Percentiles rank a stretch among this genome's conserved stretches.
These are phyloP conservation scores for Chondrilla cf. caribensis DNA, from an alignment of 37 sponge, comb jelly and placozoan species.

Conservation along the genomic window DNA sequence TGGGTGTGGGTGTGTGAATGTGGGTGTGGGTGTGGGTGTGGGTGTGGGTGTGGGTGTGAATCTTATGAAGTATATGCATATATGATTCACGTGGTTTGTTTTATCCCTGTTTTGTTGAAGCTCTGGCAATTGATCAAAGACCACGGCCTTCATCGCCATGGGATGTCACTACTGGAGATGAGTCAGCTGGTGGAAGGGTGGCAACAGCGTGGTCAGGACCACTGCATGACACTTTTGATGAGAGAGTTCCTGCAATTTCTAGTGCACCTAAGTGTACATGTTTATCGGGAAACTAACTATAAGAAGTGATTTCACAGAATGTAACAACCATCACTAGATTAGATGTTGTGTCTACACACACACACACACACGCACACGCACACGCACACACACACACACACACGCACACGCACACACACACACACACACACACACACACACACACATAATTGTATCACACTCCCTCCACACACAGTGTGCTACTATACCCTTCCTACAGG, in stretches of 20 bases:
- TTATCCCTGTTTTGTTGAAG: constrained; percentile 13
- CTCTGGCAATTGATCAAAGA: constrained; percentile 73
- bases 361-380: too few relatives aligned
- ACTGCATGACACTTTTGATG: constrained; percentile 45
- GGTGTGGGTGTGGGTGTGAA: not conserved
- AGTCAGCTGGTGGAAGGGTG: not conserved
- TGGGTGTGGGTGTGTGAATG: not conserved
- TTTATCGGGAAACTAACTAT: constrained; percentile 36
- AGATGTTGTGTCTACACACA: too few relatives aligned
- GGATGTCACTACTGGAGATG: constrained; percentile 25
- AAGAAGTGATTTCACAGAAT: too few relatives aligned
- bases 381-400: too few relatives aligned
- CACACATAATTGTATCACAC: too few relatives aligned
- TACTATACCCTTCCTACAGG: too few relatives aligned
- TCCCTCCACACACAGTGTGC: too few relatives aligned
- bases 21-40: not conserved
- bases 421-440: too few relatives aligned
- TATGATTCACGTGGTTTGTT: not conserved
- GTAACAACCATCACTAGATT: too few relatives aligned
- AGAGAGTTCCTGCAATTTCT: constrained; percentile 77
- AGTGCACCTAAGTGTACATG: constrained; percentile 38
- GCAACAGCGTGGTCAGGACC: not conserved
- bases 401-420: too few relatives aligned
- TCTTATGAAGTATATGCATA: not conserved
- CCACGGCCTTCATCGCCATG: constrained; percentile 41